These are phyloP conservation scores for Fringilla coelebs DNA, from an alignment of 2,797 vertebrate genomes.

Conservation along the genomic window DNA sequence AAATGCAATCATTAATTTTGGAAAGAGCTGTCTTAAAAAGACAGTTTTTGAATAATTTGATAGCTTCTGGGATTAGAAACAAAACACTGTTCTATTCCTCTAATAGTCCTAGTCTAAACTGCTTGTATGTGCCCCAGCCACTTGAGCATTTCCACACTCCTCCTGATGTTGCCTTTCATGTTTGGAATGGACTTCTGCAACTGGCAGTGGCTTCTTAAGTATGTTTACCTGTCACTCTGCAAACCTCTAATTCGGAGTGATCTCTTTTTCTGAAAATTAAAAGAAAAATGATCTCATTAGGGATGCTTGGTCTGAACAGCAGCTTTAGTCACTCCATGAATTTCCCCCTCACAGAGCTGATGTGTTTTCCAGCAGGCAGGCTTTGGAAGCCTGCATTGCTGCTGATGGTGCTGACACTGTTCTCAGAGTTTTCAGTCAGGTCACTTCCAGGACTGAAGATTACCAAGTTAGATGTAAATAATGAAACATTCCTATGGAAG, in stretches of 20 bases:
- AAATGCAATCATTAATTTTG: background rate
- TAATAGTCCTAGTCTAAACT: background rate
- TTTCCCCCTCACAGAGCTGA: background rate
- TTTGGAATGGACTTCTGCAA: background rate
- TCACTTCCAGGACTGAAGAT: background rate
- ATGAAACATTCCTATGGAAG: background rate
- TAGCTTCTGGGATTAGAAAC: background rate
- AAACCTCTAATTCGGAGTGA: background rate
- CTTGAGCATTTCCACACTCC: background rate
- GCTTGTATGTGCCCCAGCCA: background rate
- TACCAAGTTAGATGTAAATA: background rate
- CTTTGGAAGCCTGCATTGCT: background rate
- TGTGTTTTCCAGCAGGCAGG: background rate
- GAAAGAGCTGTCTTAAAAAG: background rate
- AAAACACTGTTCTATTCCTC: background rate
- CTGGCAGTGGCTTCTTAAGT: background rate
- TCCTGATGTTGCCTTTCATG: background rate
- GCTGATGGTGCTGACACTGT: background rate
- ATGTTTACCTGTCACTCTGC: background rate
- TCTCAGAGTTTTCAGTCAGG: background rate
- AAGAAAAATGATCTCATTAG: background rate
- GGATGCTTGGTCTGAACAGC: background rate
- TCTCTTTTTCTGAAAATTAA: background rate
- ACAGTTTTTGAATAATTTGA: background rate
- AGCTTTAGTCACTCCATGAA: background rate